Evolutionary conservation across 2,888 invertebrate species (phyloP).

Genomic region (Aporophyla lueneburgensis): DNA sequence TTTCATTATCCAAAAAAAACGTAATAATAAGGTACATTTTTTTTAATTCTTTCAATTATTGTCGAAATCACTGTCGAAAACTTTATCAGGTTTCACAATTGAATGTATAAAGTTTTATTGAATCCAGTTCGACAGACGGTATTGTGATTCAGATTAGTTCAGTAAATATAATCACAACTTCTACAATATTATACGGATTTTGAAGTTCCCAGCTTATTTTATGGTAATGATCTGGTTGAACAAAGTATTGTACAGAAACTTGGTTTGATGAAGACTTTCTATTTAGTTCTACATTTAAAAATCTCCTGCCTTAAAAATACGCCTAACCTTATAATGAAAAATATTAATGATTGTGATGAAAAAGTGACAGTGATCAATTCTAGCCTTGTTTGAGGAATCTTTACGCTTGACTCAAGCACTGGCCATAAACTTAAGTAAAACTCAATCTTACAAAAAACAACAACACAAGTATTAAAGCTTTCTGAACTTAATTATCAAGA

Average conservation of each 20-base stretch:
- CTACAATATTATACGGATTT: background rate
- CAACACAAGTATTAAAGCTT: constrained; percentile 24
- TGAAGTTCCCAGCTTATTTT: background rate
- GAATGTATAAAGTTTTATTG: constrained; percentile 38
- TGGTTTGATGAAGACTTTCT: constrained; percentile 2
- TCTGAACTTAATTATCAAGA: constrained; percentile 43
- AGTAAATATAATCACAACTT: constrained; percentile 25
- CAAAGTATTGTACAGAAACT: background rate
- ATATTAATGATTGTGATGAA: background rate
- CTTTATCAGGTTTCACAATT: background rate
- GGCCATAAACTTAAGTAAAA: constrained; percentile 9
- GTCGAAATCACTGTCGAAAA: background rate
- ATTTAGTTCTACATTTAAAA: background rate
- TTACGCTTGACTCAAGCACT: background rate
- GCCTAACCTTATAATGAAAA: background rate
- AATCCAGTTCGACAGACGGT: constrained; percentile 30
- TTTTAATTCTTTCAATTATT: background rate
- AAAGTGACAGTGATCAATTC: background rate
- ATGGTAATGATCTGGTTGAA: background rate
- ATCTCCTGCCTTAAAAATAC: no score
- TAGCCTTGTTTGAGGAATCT: background rate
- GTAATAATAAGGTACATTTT: background rate
- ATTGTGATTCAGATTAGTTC: constrained; percentile 38
- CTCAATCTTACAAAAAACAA: constrained; percentile 25
- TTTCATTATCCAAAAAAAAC: background rate